These are phyloP conservation scores for Halictus quadricinctus DNA, from an alignment of 2,888 invertebrate genomes.

Conservation along the genomic window DNA sequence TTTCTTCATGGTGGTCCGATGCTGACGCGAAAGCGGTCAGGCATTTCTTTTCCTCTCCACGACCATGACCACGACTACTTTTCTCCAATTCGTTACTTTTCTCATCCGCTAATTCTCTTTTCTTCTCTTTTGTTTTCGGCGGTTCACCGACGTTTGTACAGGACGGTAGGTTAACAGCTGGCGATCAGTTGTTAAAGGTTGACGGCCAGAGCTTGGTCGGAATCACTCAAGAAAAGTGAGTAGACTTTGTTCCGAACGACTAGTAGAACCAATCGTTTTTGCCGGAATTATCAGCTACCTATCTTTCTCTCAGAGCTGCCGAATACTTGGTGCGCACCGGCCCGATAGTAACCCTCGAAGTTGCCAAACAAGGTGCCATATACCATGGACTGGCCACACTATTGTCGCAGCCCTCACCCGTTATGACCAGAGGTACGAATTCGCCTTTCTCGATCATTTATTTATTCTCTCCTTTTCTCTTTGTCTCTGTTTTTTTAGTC, in stretches of 20 bases:
- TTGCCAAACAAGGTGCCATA: slow-evolving; percentile 98
- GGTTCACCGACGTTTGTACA: slow-evolving; percentile 69
- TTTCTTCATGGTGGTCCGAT: no score
- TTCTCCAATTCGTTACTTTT: not conserved
- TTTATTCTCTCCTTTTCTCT: not conserved
- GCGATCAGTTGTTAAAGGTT: slow-evolving; percentile 98
- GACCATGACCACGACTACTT: not conserved
- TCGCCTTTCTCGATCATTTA: not conserved
- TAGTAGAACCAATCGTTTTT: not conserved
- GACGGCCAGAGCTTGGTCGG: slow-evolving; percentile 97
- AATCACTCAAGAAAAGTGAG: slow-evolving; percentile 87
- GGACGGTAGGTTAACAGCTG: slow-evolving; percentile 97
- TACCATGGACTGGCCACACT: slow-evolving; percentile 97
- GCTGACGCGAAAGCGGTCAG: no score
- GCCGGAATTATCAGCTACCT: not conserved
- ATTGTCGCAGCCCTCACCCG: slow-evolving; percentile 94
- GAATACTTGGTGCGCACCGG: slow-evolving; percentile 97
- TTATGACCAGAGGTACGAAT: slow-evolving; percentile 88
- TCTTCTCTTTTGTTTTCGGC: not conserved
- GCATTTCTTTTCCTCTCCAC: no score
- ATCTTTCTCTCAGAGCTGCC: slow-evolving; percentile 90
- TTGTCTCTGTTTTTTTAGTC: not conserved
- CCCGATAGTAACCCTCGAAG: slow-evolving; percentile 95
- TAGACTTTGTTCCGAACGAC: slow-evolving; percentile 25
- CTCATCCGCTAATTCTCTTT: not conserved